A percentile compares a stretch with the other conserved stretches of the same genome.
These are phyloP conservation scores for Pectinophora gossypiella DNA, from an alignment of 1,140 invertebrate genomes.

Conservation along the genomic window DNA sequence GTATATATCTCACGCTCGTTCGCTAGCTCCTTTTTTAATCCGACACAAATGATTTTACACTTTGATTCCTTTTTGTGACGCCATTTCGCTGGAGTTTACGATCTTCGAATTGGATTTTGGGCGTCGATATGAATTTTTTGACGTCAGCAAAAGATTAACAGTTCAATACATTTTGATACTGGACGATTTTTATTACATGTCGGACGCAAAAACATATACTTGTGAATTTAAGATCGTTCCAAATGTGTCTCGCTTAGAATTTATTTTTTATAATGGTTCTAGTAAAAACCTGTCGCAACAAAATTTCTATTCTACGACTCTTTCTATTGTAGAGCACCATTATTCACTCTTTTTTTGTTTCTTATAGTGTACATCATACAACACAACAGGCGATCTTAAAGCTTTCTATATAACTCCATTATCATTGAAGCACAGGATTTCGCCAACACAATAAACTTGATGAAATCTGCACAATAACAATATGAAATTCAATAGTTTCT, in stretches of 20 bases:
- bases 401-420: not conserved
- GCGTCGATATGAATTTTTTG: not conserved
- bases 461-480: slow-evolving; percentile 30
- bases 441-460: slow-evolving; percentile 8
- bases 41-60: slow-evolving; percentile 69
- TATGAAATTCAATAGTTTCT: slow-evolving; percentile 43
- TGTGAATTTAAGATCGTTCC: no score
- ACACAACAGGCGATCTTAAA: not conserved
- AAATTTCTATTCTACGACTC: no score
- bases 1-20: slow-evolving; percentile 61
- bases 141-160: not conserved
- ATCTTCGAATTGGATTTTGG: slow-evolving; percentile 25
- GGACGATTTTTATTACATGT: no score
- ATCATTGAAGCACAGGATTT: not conserved
- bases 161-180: not conserved
- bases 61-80: slow-evolving; percentile 56
- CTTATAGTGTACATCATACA: not conserved
- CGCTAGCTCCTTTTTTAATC: slow-evolving; percentile 69
- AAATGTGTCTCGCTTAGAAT: no score
- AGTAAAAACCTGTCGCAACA: no score
- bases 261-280: no score
- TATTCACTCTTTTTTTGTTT: no score
- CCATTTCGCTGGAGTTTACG: slow-evolving; percentile 49
- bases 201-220: no score
- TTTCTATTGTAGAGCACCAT: no score